Evolutionary conservation across 2,888 invertebrate species (phyloP).

Genomic region (Cepaea hortensis): DNA sequence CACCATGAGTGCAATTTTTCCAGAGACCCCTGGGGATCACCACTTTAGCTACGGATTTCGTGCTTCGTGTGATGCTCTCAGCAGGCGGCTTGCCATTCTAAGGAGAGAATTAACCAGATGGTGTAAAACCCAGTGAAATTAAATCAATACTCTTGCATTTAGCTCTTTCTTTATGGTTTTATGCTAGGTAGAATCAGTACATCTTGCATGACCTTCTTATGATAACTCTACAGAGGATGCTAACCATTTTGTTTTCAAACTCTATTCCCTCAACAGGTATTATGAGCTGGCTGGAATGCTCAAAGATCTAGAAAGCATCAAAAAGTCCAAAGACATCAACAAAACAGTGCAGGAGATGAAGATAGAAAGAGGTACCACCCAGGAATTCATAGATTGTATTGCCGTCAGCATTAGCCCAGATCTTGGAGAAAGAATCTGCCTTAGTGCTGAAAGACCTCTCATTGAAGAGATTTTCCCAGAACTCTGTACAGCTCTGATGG

Average conservation of each 20-base stretch:
- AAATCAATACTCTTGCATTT: too few species aligned
- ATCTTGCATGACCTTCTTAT: too few species aligned
- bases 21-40: too few species aligned
- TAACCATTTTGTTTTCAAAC: neutral
- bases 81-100: too few species aligned
- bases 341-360: conserved; percentile 73
- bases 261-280: conserved; percentile 35
- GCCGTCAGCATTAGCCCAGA: conserved; percentile 88
- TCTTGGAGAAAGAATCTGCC: conserved; percentile 87
- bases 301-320: conserved; percentile 51
- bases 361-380: conserved; percentile 50
- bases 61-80: too few species aligned
- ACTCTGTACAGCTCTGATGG: conserved; percentile 85
- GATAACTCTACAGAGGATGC: too few species aligned
- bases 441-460: conserved; percentile 86
- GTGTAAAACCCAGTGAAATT: too few species aligned
- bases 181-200: too few species aligned
- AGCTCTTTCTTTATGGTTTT: too few species aligned
- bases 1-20: too few species aligned
- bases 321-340: conserved; percentile 47
- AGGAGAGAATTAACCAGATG: too few species aligned
- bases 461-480: conserved; percentile 80
- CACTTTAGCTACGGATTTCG: too few species aligned
- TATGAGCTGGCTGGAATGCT: conserved; percentile 52
- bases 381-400: conserved; percentile 70